Conservation (phyloP, 2,113 vertebrate genomes). For the Procapra przewalskii region DNA sequence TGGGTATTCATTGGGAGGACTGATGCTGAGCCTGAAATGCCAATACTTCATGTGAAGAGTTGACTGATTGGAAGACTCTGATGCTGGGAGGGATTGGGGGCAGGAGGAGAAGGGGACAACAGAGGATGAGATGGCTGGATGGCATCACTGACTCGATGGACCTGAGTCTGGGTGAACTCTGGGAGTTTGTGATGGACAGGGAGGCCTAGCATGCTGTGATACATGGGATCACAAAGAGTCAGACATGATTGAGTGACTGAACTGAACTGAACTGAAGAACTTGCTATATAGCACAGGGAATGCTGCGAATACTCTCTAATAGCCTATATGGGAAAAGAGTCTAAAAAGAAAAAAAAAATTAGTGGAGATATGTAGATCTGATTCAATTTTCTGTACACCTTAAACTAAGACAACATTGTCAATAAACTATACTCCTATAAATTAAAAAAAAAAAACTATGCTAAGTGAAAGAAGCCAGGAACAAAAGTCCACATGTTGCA, state of each 20-base stretch:
- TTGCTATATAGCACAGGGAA: background rate
- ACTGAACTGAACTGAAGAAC: background rate
- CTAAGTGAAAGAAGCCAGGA: background rate
- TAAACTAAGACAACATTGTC: background rate
- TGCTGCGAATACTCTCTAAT: background rate
- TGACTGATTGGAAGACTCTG: too few species aligned
- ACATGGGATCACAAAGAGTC: too few species aligned
- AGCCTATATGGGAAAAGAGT: background rate
- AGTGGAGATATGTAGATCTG: background rate
- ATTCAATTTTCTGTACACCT: background rate
- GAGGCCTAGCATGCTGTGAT: too few species aligned
- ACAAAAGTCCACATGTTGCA: background rate
- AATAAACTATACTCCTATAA: background rate
- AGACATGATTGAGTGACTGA: too few species aligned
- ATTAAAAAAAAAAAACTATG: background rate
- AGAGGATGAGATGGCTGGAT: too few species aligned
- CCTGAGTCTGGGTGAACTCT: too few species aligned
- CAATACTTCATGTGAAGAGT: too few species aligned
- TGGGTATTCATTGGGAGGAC: too few species aligned
- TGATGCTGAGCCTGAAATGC: too few species aligned
- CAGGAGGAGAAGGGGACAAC: too few species aligned
- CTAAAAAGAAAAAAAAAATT: background rate
- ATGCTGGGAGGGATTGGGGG: too few species aligned
- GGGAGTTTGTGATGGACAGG: too few species aligned
- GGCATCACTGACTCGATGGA: accelerated